A percentile compares a stretch with the other conserved stretches of the same genome.
These are phyloP conservation scores for Ips nitidus DNA, from an alignment of 1,140 invertebrate species.

Conservation along the genomic window DNA sequence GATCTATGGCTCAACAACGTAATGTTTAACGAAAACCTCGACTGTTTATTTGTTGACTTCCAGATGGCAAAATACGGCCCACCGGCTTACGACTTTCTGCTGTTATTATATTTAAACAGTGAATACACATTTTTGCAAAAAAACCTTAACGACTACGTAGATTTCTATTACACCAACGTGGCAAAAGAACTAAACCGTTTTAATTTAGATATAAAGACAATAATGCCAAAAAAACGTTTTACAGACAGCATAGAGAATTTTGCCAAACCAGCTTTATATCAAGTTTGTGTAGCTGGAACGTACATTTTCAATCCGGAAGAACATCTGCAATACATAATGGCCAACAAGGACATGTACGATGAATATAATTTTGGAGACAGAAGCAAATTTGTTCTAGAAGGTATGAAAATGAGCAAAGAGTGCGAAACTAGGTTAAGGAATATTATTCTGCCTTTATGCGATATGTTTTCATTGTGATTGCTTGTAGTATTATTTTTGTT, in stretches of 20 bases:
- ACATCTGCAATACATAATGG: background rate
- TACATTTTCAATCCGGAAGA: background rate
- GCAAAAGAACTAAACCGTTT: background rate
- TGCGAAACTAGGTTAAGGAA: slow-evolving; percentile 1
- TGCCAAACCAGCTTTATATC: background rate
- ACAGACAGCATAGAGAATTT: background rate
- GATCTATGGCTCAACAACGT: slow-evolving; percentile 17
- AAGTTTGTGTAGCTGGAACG: background rate
- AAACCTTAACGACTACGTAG: background rate
- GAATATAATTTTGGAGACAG: background rate
- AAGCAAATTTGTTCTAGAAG: background rate
- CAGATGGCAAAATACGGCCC: slow-evolving; percentile 25
- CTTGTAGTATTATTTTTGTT: too few species aligned
- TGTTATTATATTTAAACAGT: slow-evolving; percentile 14
- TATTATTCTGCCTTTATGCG: slow-evolving; percentile 8
- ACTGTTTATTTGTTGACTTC: slow-evolving; percentile 24
- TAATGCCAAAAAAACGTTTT: background rate
- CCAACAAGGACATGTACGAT: background rate
- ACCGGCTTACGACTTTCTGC: slow-evolving; percentile 16
- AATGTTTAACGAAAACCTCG: slow-evolving; percentile 24
- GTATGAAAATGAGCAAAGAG: background rate
- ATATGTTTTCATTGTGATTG: slow-evolving; percentile 2
- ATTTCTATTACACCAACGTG: background rate
- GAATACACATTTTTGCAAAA: background rate
- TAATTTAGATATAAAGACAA: background rate